Evolutionary conservation across 2,797 vertebrate species (phyloP).

Genomic region (Fistularia commersonii): DNA sequence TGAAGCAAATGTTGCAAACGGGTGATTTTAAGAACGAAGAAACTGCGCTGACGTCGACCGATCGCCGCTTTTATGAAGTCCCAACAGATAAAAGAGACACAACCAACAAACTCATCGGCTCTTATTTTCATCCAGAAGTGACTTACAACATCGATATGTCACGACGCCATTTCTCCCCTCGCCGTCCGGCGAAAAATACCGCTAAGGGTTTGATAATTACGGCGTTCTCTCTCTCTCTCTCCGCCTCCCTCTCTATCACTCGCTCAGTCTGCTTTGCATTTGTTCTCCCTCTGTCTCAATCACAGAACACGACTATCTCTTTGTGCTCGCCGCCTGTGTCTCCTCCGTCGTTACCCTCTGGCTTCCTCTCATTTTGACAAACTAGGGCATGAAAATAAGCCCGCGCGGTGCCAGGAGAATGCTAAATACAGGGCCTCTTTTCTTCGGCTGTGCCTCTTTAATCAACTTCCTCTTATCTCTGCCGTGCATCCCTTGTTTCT

Average conservation of each 20-base stretch:
- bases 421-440: constrained; percentile 65
- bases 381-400: constrained; percentile 73
- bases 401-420: constrained; percentile 59
- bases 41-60: too few species aligned
- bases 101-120: constrained; percentile 4
- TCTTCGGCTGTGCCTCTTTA: constrained; percentile 64
- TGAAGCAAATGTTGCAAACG: too few species aligned
- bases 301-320: constrained; percentile 46
- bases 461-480: constrained; percentile 72
- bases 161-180: constrained; percentile 53
- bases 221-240: constrained; percentile 16
- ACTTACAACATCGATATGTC: constrained; percentile 50
- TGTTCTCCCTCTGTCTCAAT: constrained; percentile 39
- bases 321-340: constrained; percentile 41
- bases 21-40: too few species aligned
- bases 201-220: constrained; percentile 57
- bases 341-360: constrained; percentile 60
- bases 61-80: too few species aligned
- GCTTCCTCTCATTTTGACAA: constrained; percentile 65
- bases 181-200: constrained; percentile 35
- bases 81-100: too few species aligned
- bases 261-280: constrained; percentile 32
- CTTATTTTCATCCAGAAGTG: constrained; percentile 26
- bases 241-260: constrained; percentile 13
- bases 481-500: constrained; percentile 65